Base-by-base conservation (phyloP, 2,797 vertebrate genomes). In the Oreonectes daqikongensis region DNA sequence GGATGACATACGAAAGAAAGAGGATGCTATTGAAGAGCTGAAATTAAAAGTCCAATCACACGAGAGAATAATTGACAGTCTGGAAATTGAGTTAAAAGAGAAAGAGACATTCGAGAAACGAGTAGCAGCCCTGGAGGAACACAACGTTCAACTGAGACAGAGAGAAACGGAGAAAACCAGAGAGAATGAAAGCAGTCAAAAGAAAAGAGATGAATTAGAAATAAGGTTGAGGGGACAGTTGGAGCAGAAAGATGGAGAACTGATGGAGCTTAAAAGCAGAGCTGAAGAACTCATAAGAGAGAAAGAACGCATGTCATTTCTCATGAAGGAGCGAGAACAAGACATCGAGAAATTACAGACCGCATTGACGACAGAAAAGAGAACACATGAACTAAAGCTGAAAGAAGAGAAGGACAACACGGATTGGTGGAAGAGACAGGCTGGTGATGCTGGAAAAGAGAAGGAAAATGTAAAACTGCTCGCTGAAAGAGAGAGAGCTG, bases 251-350 rank as follows among this genome's bases (percentile, higher is more conserved):
- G 80, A 79, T 24, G 74, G 69, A 69, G 76, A 90, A 61, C 9
- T 83, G 42, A 81, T 84, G 35, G 69, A 46, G 0, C 81, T 87
- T 35, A 75, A 71, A 35, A 59, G 63, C 73, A 68, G 67, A 81
- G 53, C 65, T 85, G 79, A 81, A 88, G 53, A 74, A n/a, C 20
- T 90, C 30, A 55, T 69, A 4, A 80, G 80, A 22, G 88, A 92
- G 76, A 86, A 84, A 70, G 70, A 85, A 40, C 87, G 92, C 60
- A 79, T 78, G 15, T 83, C 89, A 57, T 4, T 22, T 28, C 77
- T 74, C 18, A 66, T 83, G 50, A 55, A 75, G 17, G 75, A 69
- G 42, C 78, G 79, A 15, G 65, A 80, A 12, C 53, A 53, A 9
- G 70, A 78, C 44, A 3, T 84, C 30, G 79, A 78, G 40, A 75